Base-by-base conservation (phyloP, 2,888 invertebrate species). In the Platycheirus albimanus region DNA sequence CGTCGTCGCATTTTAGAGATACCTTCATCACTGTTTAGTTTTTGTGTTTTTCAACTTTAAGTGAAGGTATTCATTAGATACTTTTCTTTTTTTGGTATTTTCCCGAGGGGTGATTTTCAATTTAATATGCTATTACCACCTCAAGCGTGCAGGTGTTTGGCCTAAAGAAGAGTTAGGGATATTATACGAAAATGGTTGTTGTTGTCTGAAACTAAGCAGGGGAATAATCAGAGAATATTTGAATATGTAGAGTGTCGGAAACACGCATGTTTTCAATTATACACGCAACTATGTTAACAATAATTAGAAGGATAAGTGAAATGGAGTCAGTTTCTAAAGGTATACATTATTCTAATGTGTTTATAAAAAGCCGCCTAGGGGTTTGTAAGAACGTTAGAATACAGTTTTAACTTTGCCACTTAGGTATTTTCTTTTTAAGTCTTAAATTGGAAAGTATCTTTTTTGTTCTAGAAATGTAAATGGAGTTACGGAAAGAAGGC, bases 81-180 rank as follows among this genome's bases (percentile, higher is more conserved):
- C n/a, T 11, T 28, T 13, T 36, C 33, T 13, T 13, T 19, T 8
- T 41, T 58, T 19, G 8, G 1, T 36, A 33, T 61, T 43, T 38
- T 58, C n/a, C n/a, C n/a, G n/a, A 3, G 43, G 28, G 30, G 17
- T 41, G 15, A 17, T 43, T 10, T 6, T 20, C 28, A 61, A 56
- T 61, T 41, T 28, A 61, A 28, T 28, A 61, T 43, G 45, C 45
- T 61, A 30, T 43, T 45, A 45, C 30, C 43, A 61, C 61, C 45
- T 61, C 30, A 45, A 61, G 61, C 61, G 41, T 61, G 61, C 61
- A 61, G 61, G 61, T 61, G 61, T 61, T 61, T 61, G n/a, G 61
- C 45, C 41, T 28, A 0, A 17, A 58, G 58, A 24, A 1, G 30
- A 33, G 5, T 33, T 33, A 8, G 24, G 6, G 6, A 24, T 4